Evolutionary conservation across 2,888 invertebrate species (phyloP).

Genomic region (Nasonovia ribisnigri): DNA sequence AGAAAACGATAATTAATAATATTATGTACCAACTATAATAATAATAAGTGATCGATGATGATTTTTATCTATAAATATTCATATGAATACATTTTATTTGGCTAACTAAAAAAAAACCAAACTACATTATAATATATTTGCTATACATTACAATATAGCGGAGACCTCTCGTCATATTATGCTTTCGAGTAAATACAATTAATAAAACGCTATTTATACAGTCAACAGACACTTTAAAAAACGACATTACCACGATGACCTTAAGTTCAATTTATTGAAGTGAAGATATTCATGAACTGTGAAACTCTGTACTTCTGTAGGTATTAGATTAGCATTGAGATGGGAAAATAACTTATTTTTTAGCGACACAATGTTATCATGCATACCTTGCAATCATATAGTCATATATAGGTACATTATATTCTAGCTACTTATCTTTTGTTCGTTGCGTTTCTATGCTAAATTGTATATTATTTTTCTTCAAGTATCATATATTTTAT

Average conservation of each 20-base stretch:
- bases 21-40: not conserved
- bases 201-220: not conserved
- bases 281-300: not conserved
- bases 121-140: not conserved
- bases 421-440: not conserved
- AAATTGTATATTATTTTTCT: not conserved
- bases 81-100: not conserved
- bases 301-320: not conserved
- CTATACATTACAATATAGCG: not conserved
- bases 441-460: not conserved
- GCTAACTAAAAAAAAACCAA: not conserved
- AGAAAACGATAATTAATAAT: not conserved
- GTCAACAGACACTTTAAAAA: not conserved
- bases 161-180: not conserved
- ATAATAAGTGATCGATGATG: not conserved
- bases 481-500: constrained; percentile 10
- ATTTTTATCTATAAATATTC: not conserved
- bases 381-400: not conserved
- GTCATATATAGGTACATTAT: not conserved
- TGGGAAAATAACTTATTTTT: not conserved
- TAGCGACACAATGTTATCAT: not conserved
- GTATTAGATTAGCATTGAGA: not conserved
- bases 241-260: not conserved
- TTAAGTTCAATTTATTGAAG: not conserved
- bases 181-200: not conserved